Percentiles rank a stretch among this genome's conserved stretches.
These are phyloP conservation scores for Asbolus verrucosus DNA, from an alignment of 1,140 invertebrate species.

Conservation along the genomic window DNA sequence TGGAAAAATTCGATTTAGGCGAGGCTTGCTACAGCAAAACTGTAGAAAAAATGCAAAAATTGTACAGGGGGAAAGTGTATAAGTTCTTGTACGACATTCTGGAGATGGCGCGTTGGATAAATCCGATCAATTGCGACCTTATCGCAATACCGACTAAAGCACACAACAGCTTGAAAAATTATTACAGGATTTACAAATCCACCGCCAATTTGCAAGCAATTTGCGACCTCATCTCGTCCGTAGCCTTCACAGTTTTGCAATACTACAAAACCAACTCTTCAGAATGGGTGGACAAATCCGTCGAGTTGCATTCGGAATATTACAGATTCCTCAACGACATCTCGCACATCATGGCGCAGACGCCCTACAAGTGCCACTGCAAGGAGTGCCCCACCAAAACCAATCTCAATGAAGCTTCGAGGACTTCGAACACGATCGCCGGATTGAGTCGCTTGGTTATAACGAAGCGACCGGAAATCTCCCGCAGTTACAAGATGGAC, in stretches of 20 bases:
- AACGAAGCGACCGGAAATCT: neutral
- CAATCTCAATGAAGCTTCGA: neutral
- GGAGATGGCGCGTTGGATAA: neutral
- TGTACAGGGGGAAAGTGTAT: neutral
- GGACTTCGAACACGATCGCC: neutral
- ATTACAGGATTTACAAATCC: neutral
- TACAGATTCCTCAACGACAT: constrained; percentile 1
- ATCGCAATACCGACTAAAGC: neutral
- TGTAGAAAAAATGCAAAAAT: neutral
- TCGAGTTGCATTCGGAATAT: neutral
- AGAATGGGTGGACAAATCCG: neutral
- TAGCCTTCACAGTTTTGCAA: neutral
- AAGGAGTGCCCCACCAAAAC: neutral
- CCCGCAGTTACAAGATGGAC: neutral
- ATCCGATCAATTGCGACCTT: neutral
- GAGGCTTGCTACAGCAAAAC: neutral
- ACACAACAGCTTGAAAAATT: neutral
- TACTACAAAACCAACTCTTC: neutral
- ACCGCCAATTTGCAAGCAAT: neutral
- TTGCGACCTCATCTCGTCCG: neutral
- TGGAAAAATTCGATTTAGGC: neutral
- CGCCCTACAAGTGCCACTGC: constrained; percentile 4
- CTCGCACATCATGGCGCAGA: neutral
- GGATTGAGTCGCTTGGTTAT: neutral
- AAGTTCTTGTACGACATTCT: neutral